These are phyloP conservation scores for Paedocypris micromegethes DNA, from an alignment of 2,797 vertebrate species.

Conservation along the genomic window DNA sequence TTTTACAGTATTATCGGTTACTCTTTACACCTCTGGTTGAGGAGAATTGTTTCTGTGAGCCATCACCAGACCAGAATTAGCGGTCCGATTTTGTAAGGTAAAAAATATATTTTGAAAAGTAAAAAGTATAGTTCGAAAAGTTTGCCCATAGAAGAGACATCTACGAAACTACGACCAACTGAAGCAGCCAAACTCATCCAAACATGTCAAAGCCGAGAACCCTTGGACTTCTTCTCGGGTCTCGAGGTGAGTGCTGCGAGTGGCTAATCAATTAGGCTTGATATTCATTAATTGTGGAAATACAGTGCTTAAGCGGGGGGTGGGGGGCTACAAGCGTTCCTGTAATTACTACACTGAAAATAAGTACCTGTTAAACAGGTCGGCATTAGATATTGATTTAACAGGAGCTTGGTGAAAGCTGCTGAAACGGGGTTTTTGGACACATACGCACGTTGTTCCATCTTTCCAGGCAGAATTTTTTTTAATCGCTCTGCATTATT, in stretches of 20 bases:
- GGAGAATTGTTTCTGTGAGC: no score
- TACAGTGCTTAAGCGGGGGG: constrained; percentile 58
- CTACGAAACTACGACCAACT: no score
- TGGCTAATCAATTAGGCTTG: constrained; percentile 69
- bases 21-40: no score
- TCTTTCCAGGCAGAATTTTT: constrained; percentile 47
- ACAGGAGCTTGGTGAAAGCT: constrained; percentile 53
- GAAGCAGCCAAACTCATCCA: background rate
- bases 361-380: constrained; percentile 64
- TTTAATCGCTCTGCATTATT: constrained; percentile 36
- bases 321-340: constrained; percentile 61
- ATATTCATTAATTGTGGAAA: constrained; percentile 69
- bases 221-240: constrained; percentile 39
- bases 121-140: no score
- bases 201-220: constrained; percentile 24
- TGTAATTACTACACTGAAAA: constrained; percentile 72
- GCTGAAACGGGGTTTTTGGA: constrained; percentile 46
- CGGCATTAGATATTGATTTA: constrained; percentile 65
- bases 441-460: constrained; percentile 29
- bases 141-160: no score
- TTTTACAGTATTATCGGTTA: no score
- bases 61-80: no score
- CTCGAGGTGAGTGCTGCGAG: constrained; percentile 49
- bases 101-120: no score
- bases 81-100: no score